Conservation (phyloP, 2,888 invertebrate genomes). For the Sepioteuthis lessoniana region DNA sequence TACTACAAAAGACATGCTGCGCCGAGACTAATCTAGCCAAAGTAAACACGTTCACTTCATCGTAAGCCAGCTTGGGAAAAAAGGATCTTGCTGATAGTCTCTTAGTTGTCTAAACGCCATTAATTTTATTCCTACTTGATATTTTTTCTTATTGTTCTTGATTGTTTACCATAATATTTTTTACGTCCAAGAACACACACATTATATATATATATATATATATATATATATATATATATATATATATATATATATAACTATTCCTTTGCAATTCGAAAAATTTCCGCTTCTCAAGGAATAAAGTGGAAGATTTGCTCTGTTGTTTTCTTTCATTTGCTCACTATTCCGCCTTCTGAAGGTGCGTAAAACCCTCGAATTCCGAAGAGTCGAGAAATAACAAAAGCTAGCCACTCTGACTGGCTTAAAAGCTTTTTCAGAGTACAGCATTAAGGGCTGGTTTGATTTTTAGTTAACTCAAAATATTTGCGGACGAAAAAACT, state of each 20-base stretch:
- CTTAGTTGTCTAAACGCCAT: background rate
- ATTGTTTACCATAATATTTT: background rate
- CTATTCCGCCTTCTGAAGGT: too few species aligned
- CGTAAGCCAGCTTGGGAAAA: background rate
- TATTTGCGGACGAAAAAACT: too few species aligned
- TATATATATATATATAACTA: background rate
- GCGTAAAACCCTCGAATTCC: too few species aligned
- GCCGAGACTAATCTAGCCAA: background rate
- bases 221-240: slow-evolving; percentile 2
- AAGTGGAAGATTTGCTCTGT: too few species aligned
- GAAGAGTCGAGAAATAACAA: too few species aligned
- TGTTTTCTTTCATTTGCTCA: too few species aligned
- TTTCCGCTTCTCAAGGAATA: too few species aligned
- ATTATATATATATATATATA: background rate
- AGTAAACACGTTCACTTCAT: background rate
- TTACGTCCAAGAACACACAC: background rate
- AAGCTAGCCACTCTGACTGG: too few species aligned
- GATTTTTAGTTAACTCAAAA: too few species aligned
- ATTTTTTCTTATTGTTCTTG: background rate
- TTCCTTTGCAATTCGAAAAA: too few species aligned
- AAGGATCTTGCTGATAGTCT: background rate
- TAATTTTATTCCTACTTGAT: background rate
- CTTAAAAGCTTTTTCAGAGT: too few species aligned
- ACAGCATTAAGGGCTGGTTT: too few species aligned
- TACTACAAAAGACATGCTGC: background rate